Evolutionary conservation across 2,888 invertebrate species (phyloP), one percentile per base, ranked within the genome.

Genomic region (Labia minor): DNA sequence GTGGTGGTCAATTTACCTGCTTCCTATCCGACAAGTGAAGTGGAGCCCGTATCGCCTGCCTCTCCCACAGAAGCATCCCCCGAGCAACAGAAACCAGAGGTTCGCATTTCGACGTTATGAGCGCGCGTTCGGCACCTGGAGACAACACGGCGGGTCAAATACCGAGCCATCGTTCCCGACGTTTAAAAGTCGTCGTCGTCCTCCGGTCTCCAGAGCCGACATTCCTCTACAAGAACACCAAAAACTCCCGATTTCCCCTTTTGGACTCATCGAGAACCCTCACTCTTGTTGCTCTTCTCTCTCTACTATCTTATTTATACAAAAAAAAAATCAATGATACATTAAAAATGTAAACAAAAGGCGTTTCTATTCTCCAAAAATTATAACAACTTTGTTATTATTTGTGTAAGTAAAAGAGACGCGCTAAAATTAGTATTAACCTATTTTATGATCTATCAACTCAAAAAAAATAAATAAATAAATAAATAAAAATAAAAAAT

Each of bases 1-100:
- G 75, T 75, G 19, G 74, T 75, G 19, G 75, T 75, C 65, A 75
- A 75, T 69, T 71, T 75, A 64, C 75, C 75, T 33, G 72, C 74
- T 21, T 74, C 75, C 16, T 74, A 75, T 69, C 74, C 74, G 20
- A 74, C 74, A 69, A 75, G 75, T n/a, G 75, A 74, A 67, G 71
- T 75, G 67, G 74, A 73, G 64, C 73, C 72, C 63, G 72, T 73
- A 21, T 73, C 74, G 37, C 72, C 74, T 18, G 66, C 66, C 6
- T 72, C 74, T 62, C 72, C 73, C 61, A 70, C 72, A 16, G 70
- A 71, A 21, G 72, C 74, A 8, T 72, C 73, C 61, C 70, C 71
- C 11, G 73, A 73, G 64, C 72, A 73, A 67, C 73, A 74, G 65
- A 49, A 49, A 49, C 72, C 73, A n/a, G 73, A 74, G 71, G 73